Evolutionary conservation across 2,888 invertebrate genomes (phyloP).

Genomic region (Parasteatoda lunata): DNA sequence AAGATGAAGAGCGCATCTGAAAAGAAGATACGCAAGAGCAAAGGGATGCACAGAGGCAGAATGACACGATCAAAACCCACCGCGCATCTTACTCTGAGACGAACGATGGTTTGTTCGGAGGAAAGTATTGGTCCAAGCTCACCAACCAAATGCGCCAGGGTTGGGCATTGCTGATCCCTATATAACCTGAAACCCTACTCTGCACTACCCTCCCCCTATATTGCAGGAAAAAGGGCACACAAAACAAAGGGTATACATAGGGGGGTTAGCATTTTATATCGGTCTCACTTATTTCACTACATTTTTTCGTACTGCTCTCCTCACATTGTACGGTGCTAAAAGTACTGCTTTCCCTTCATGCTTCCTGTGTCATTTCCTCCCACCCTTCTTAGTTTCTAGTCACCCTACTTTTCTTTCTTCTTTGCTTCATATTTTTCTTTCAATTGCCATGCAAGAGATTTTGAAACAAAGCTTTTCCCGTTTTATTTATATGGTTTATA

Average conservation of each 20-base stretch:
- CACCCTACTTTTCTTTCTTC: conserved; percentile 29
- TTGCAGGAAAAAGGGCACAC: conserved; percentile 51
- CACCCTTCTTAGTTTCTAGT: conserved; percentile 37
- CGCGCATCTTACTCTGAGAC: conserved; percentile 44
- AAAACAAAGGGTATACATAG: conserved; percentile 55
- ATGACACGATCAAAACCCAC: conserved; percentile 23
- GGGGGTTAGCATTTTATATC: conserved; percentile 44
- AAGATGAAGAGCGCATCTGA: conserved; percentile 42
- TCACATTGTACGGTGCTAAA: conserved; percentile 12
- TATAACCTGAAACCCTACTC: conserved; percentile 53
- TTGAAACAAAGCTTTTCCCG: no score
- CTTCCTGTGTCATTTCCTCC: conserved; percentile 30
- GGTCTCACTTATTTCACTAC: conserved; percentile 48
- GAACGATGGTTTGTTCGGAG: conserved; percentile 44
- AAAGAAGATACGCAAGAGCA: conserved; percentile 60
- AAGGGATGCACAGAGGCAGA: conserved; percentile 60
- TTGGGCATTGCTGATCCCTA: conserved; percentile 66
- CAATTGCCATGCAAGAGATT: no score
- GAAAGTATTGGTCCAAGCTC: conserved; percentile 60
- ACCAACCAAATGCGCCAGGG: conserved; percentile 59
- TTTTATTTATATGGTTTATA: no score
- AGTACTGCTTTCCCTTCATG: background rate
- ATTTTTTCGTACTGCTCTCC: conserved; percentile 45
- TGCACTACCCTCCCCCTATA: conserved; percentile 21
- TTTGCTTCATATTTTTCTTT: conserved; percentile 9